Evolutionary conservation across 2,113 vertebrate species (phyloP).

Genomic region (Lutjanus erythropterus): DNA sequence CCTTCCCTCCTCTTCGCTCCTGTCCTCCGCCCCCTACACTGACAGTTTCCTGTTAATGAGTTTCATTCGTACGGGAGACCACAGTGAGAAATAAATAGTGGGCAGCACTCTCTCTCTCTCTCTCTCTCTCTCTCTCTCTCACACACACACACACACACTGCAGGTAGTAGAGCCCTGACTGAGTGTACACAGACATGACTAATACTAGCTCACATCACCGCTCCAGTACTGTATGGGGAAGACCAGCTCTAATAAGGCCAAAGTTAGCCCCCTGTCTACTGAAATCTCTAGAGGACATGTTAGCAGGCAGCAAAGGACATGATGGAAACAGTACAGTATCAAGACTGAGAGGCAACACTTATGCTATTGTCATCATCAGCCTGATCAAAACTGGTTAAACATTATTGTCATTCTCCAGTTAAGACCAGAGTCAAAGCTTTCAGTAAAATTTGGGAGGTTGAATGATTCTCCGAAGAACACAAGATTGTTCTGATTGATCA

Average conservation of each 20-base stretch:
- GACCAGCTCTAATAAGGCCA: slow-evolving; percentile 61
- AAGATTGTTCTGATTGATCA: neutral
- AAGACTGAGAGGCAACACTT: neutral
- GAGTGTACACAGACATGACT: slow-evolving; percentile 37
- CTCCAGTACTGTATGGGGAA: slow-evolving; percentile 13
- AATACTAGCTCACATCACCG: slow-evolving; percentile 33
- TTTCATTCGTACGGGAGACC: slow-evolving; percentile 67
- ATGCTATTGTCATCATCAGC: slow-evolving; percentile 18
- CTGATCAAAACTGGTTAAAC: slow-evolving; percentile 5
- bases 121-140: no score
- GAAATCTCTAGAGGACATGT: slow-evolving; percentile 47
- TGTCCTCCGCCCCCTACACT: slow-evolving; percentile 37
- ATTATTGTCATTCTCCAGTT: neutral
- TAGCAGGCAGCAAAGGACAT: slow-evolving; percentile 12
- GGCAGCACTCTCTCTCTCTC: slow-evolving; percentile 25
- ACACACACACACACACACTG: slow-evolving; percentile 29
- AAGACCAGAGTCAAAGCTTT: neutral
- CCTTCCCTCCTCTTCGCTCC: slow-evolving; percentile 27
- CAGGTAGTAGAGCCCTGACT: slow-evolving; percentile 52
- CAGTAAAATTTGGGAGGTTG: neutral
- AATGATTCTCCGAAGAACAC: neutral
- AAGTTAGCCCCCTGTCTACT: slow-evolving; percentile 36
- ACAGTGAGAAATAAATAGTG: slow-evolving; percentile 52
- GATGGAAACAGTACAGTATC: neutral
- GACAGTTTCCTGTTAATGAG: slow-evolving; percentile 76